A percentile compares a stretch with the other conserved stretches of the same genome.
phyloP scores from a whole-genome alignment of 2,888 invertebrate genomes.

The Priocnemis perturbator region DNA sequence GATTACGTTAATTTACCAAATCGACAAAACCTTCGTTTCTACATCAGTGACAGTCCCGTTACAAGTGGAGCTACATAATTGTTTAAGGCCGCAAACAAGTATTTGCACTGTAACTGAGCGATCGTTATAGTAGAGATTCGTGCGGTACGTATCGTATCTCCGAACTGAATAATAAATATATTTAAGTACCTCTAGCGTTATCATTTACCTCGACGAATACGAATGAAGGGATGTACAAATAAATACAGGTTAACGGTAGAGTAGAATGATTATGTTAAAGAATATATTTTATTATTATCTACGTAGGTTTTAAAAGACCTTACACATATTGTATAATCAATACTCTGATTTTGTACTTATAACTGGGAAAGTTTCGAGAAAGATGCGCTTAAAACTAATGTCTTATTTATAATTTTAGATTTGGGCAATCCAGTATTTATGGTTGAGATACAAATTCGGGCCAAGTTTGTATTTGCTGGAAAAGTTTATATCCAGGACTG shows the following conservation, averaged over 20 bases:
- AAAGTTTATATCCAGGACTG: conserved; percentile 78
- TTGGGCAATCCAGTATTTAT: conserved; percentile 6
- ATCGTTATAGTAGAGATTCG: conserved; percentile 27
- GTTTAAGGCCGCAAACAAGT: conserved; percentile 2
- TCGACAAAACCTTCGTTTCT: background rate
- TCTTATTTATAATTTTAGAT: too few relatives aligned
- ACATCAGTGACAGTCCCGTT: background rate
- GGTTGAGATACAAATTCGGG: conserved; percentile 71
- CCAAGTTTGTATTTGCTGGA: conserved; percentile 77
- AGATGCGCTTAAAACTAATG: too few relatives aligned
- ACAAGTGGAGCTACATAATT: conserved; percentile 11
- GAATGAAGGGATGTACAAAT: too few relatives aligned
- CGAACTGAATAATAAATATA: conserved; percentile 38
- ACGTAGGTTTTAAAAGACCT: too few relatives aligned
- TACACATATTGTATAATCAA: too few relatives aligned
- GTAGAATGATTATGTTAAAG: background rate
- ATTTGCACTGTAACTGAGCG: conserved; percentile 20
- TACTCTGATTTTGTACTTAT: too few relatives aligned
- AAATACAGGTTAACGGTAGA: background rate
- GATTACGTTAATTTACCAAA: conserved; percentile 12
- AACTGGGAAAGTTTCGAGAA: too few relatives aligned
- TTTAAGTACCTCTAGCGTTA: conserved; percentile 23
- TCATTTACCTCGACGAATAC: conserved; percentile 3
- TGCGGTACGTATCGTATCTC: conserved; percentile 21
- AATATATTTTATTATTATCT: background rate